Base-by-base conservation (phyloP, 2,888 invertebrate species). In the Andrena minutula region DNA sequence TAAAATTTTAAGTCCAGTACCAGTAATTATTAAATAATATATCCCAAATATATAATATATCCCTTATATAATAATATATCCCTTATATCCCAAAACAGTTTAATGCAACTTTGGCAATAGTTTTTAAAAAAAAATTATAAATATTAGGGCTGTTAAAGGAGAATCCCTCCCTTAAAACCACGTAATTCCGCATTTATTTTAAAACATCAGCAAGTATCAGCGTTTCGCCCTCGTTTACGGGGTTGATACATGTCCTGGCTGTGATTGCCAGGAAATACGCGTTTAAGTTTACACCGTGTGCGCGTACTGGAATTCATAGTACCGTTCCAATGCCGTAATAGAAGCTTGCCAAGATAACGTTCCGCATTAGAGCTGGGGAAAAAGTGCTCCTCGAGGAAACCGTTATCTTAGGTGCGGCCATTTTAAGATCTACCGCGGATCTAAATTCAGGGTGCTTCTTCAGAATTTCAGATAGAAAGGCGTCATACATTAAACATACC, bases 341-440 rank as follows among this genome's bases (percentile, higher is more conserved):
- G 81, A 58, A 74, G 23, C 49, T 10, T 8, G 56, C 79, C 20
- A 47, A 84, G 84, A 82, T 84, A 84, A 84, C 83, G 82, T 84
- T 79, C 49, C 70, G 58, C 66, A 74, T 79, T 72, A 68, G 69
- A 41, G 82, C 23, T 1, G 51, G 68, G 63, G 79, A 81, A 84
- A 73, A 75, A 73, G 73, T 68, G 79, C 79, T 76, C 30, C 66
- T 71, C 32, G 51, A 79, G 84, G 70, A 84, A 79, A 82, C 61
- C 75, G 82, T 84, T 84, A 82, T 82, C 84, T 82, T 74, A 74
- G 82, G 51, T 76, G 70, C 66, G 51, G 82, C 61, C 74, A 68
- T 79, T 82, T 72, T 75, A 76, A 82, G 75, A 83, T 81, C 73
- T 41, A 41, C 58, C 26, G 56, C 12, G 69, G 65, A 66, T 81